These are phyloP conservation scores for Parambassis ranga DNA, from an alignment of 2,797 vertebrate species.

Conservation along the genomic window DNA sequence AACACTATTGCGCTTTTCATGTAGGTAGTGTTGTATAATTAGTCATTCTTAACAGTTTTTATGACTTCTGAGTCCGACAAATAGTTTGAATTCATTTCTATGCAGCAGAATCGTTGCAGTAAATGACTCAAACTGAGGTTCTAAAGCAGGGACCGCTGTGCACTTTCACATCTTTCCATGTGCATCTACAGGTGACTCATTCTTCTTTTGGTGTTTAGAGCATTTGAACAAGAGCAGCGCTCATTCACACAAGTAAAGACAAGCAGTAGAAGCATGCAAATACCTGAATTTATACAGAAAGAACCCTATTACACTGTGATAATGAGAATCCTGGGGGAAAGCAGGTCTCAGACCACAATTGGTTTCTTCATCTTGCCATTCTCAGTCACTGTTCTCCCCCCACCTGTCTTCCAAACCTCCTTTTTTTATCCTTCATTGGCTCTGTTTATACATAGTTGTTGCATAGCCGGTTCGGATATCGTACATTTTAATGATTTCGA, in stretches of 20 bases:
- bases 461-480: constrained; percentile 60
- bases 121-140: not conserved
- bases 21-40: not conserved
- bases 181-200: not conserved
- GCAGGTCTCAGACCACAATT: constrained; percentile 46
- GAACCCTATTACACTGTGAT: constrained; percentile 41
- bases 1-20: not conserved
- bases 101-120: not conserved
- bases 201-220: not conserved
- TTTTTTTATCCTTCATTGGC: constrained; percentile 54
- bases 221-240: constrained; percentile 6
- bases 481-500: constrained; percentile 84
- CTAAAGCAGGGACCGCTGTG: not conserved
- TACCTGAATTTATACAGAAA: constrained; percentile 25
- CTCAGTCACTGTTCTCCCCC: constrained; percentile 20
- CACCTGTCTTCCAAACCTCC: constrained; percentile 40
- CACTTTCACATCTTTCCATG: not conserved
- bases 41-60: not conserved
- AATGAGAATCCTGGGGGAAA: constrained; percentile 61
- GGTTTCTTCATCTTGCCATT: constrained; percentile 36
- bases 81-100: not conserved
- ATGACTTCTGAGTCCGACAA: not conserved
- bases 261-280: constrained; percentile 27
- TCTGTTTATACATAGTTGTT: constrained; percentile 58
- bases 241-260: not conserved